phyloP scores from a whole-genome alignment of 1,140 invertebrate species.

The Wiebesia pumilae region DNA sequence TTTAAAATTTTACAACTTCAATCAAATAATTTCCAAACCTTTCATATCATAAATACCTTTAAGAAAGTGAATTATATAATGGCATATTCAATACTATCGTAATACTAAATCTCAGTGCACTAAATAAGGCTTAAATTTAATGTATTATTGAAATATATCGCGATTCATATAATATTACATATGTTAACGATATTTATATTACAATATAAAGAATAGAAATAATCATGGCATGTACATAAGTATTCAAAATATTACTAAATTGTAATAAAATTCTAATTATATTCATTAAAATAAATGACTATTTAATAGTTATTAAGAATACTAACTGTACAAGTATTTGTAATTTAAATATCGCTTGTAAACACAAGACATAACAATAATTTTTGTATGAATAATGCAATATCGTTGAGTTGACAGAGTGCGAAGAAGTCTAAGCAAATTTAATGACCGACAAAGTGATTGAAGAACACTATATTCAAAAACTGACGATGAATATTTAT shows the following conservation, averaged over 20 bases:
- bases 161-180: too few species aligned
- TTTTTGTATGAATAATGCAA: background rate
- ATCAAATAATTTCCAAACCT: too few species aligned
- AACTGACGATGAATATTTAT: too few species aligned
- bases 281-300: background rate
- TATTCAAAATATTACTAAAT: background rate
- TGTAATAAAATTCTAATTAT: background rate
- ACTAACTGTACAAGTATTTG: background rate
- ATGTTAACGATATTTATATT: background rate
- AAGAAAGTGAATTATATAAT: too few species aligned
- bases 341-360: background rate
- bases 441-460: background rate
- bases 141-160: too few species aligned
- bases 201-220: background rate
- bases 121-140: too few species aligned
- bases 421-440: background rate
- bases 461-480: background rate
- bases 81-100: too few species aligned
- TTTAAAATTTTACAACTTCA: too few species aligned
- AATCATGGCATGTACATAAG: background rate
- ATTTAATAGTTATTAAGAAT: background rate
- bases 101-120: too few species aligned
- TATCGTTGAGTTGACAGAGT: background rate
- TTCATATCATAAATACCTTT: too few species aligned
- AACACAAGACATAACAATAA: background rate